Evolutionary conservation across 2,113 vertebrate genomes (phyloP), one percentile per base, ranked within the genome.

Genomic region (Scolopax mira): DNA sequence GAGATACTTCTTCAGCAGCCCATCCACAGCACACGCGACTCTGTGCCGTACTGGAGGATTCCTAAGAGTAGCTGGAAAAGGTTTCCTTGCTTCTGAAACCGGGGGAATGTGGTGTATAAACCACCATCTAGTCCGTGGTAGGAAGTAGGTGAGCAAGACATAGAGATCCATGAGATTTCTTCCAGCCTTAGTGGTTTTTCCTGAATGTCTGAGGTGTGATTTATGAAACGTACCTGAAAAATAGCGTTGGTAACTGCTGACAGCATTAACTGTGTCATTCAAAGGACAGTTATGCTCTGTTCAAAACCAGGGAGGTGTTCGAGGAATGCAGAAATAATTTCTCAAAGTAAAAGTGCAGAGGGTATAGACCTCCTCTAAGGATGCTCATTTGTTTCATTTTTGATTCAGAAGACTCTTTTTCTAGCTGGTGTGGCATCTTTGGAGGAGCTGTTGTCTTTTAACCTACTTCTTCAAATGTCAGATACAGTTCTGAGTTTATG

Each of bases 21-120:
- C 0, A 0, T 74, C 41, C 30, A 23, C 35, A 48, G 55, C 51
- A 24, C 0, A 0, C 22, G 6, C 22, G 18, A 1, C n/a, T 69
- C 70, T 0, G 0, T 66, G 62, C 39, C 80, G 10, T 79, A 8
- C 61, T 48, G 37, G 54, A 55, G 30, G 39, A 30, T 73, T 73
- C n/a, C 80, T 58, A 10, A 41, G 24, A 85, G 61, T 22, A 42
- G 33, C 1, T 87, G 48, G 61, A 27, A 85, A 81, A 74, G 61
- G 78, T 39, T 78, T 75, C 3, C 1, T 27, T 79, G 25, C 48
- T 81, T 79, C 70, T 55, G 65, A 39, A 87, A 13, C 61, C 28
- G 57, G 35, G 69, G 74, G 78, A 81, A n/a, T 64, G 31, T 66
- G 52, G 9, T 44, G 30, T 60, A 2, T 33, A 21, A 71, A n/a